Evolutionary conservation across 2,797 vertebrate species (phyloP).

Genomic region (Centroberyx gerrardi): DNA sequence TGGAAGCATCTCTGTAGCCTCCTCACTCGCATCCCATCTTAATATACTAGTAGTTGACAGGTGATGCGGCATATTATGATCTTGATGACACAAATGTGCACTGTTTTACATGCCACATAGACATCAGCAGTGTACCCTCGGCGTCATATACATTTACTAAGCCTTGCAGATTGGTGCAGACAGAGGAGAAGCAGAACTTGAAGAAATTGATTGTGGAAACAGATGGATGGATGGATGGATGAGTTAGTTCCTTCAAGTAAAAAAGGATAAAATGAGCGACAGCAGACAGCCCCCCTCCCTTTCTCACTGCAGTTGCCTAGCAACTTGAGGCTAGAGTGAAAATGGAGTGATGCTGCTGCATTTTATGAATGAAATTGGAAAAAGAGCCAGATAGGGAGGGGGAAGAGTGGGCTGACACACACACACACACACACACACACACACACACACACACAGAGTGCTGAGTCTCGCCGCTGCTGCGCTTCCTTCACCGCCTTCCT

Average conservation of each 20-base stretch:
- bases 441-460: background rate
- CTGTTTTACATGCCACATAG: background rate
- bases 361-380: slow-evolving; percentile 84
- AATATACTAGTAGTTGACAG: too few species aligned
- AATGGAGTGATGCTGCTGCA: slow-evolving; percentile 74
- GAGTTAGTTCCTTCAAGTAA: slow-evolving; percentile 49
- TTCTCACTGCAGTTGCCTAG: slow-evolving; percentile 80
- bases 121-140: background rate
- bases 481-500: slow-evolving; percentile 8
- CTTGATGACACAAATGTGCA: background rate
- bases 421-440: background rate
- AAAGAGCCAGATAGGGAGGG: slow-evolving; percentile 47
- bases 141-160: background rate
- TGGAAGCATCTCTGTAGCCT: background rate
- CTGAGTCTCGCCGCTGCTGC: slow-evolving; percentile 1
- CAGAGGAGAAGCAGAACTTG: slow-evolving; percentile 29
- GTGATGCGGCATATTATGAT: too few species aligned
- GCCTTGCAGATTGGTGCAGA: slow-evolving; percentile 25
- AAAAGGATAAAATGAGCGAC: slow-evolving; percentile 63
- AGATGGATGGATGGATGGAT: slow-evolving; percentile 51
- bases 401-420: slow-evolving; percentile 26
- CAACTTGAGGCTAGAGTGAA: slow-evolving; percentile 80
- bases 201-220: slow-evolving; percentile 38
- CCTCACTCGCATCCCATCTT: background rate
- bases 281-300: slow-evolving; percentile 53